Conservation (phyloP, 2,113 vertebrate species). For the Bombycilla garrulus region DNA sequence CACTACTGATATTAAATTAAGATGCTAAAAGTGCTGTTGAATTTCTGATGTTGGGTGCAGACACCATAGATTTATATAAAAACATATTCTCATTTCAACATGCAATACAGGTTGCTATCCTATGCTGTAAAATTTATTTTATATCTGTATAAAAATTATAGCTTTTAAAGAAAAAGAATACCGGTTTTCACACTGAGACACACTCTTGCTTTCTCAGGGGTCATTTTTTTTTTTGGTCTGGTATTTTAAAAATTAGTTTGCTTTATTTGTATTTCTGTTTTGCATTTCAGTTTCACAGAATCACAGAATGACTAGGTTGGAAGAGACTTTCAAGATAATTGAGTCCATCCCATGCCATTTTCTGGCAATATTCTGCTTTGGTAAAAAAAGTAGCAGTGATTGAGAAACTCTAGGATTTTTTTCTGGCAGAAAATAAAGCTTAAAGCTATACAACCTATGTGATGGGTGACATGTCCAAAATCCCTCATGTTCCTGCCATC, state of each 20-base stretch:
- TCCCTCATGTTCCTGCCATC: background rate
- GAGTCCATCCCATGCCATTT: too few relatives aligned
- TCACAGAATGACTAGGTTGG: too few relatives aligned
- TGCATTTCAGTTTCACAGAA: background rate
- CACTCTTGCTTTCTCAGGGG: background rate
- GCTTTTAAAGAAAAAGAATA: background rate
- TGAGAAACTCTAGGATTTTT: background rate
- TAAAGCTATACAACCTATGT: background rate
- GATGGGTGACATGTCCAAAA: background rate
- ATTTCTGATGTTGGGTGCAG: background rate
- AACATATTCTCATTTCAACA: background rate
- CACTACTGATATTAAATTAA: conserved; percentile 38
- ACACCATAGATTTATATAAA: background rate
- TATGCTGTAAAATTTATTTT: background rate
- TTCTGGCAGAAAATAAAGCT: background rate
- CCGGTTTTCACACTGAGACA: background rate
- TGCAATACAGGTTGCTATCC: background rate
- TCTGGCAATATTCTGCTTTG: background rate
- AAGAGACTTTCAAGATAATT: too few relatives aligned
- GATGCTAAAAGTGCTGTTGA: background rate
- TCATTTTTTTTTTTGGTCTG: background rate
- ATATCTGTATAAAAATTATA: background rate
- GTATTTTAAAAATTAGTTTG: background rate
- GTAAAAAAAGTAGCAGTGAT: background rate
- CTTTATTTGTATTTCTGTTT: background rate